Conservation (phyloP, 1,140 invertebrate genomes). For the Uloborus diversus region DNA sequence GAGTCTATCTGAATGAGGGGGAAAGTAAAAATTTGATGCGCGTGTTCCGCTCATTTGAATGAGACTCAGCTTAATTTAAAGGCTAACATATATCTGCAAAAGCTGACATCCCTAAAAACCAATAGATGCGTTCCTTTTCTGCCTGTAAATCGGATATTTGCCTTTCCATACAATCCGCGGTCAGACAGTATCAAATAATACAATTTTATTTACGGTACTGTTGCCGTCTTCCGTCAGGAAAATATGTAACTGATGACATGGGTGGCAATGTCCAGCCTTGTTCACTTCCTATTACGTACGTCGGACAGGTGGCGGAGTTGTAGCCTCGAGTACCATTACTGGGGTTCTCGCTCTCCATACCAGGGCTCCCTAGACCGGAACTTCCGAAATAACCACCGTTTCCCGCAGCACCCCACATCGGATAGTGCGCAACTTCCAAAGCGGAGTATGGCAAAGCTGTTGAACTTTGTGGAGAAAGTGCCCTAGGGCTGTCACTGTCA, state of each 20-base stretch:
- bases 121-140: too few relatives aligned
- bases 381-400: background rate
- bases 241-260: background rate
- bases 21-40: too few relatives aligned
- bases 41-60: too few relatives aligned
- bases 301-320: background rate
- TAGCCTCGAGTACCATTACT: constrained; percentile 6
- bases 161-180: too few relatives aligned
- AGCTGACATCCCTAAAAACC: too few relatives aligned
- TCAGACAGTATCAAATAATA: background rate
- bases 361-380: constrained; percentile 30
- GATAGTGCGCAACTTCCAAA: background rate
- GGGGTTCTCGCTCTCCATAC: background rate
- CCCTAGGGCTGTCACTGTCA: constrained; percentile 20
- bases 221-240: constrained; percentile 20
- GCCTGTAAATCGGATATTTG: too few relatives aligned
- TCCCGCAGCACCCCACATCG: constrained; percentile 18
- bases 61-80: too few relatives aligned
- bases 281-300: constrained; percentile 7
- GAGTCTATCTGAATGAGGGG: too few relatives aligned
- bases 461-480: constrained; percentile 8
- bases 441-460: background rate
- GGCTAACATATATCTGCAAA: too few relatives aligned
- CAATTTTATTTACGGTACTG: constrained; percentile 20
- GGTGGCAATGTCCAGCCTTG: background rate